These are phyloP conservation scores for Hoplodrina ambigua DNA, from an alignment of 2,888 invertebrate genomes.

Conservation along the genomic window DNA sequence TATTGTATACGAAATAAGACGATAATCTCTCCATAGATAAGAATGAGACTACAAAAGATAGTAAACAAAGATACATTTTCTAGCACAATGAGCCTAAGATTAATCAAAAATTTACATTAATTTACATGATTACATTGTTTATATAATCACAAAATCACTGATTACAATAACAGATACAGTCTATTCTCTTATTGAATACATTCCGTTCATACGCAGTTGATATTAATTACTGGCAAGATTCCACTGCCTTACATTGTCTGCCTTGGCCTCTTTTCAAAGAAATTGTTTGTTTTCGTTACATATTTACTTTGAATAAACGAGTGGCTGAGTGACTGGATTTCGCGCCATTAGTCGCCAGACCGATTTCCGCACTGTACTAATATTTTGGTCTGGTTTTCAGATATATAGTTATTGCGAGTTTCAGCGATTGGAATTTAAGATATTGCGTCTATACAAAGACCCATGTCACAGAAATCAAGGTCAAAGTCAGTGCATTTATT, in stretches of 20 bases:
- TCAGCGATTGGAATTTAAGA: not conserved
- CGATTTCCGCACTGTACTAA: not conserved
- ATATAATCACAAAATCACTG: slow-evolving; percentile 28
- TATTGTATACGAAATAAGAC: slow-evolving; percentile 49
- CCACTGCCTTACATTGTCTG: slow-evolving; percentile 26
- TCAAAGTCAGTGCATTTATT: too few species aligned
- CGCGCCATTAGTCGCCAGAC: not conserved
- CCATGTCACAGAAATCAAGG: not conserved
- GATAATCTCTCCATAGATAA: slow-evolving; percentile 44
- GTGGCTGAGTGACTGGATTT: slow-evolving; percentile 5
- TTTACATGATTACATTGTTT: slow-evolving; percentile 40
- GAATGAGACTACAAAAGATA: slow-evolving; percentile 24
- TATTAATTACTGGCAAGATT: slow-evolving; percentile 50
- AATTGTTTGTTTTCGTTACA: slow-evolving; percentile 36
- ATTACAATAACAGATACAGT: slow-evolving; percentile 48
- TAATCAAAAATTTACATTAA: slow-evolving; percentile 28
- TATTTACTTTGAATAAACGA: slow-evolving; percentile 25
- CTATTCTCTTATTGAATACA: slow-evolving; percentile 40
- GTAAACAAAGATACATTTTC: slow-evolving; percentile 25
- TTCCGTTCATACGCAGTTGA: slow-evolving; percentile 22
- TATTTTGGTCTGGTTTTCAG: not conserved
- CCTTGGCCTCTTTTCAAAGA: slow-evolving; percentile 54
- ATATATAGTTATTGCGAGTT: not conserved
- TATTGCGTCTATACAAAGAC: not conserved
- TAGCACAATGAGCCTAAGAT: slow-evolving; percentile 14